phyloP scores from a whole-genome alignment of 2,113 vertebrate genomes.

The Vulpes lagopus region DNA sequence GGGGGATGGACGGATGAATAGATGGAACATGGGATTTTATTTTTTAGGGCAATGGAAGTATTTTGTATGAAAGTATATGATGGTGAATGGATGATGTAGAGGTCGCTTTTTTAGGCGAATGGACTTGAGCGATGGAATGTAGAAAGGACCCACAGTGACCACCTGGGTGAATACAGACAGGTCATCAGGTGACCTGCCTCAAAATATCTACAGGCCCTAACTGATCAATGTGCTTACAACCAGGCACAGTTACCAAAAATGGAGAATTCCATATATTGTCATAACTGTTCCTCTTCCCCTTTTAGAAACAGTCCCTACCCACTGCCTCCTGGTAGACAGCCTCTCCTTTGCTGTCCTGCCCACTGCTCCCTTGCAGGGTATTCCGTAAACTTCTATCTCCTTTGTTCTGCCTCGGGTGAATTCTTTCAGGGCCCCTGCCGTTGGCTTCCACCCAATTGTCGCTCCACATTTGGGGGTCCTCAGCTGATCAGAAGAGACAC shows the following conservation, averaged over 20 bases:
- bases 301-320: not conserved
- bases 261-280: not conserved
- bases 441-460: not conserved
- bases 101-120: not conserved
- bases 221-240: not conserved
- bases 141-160: not conserved
- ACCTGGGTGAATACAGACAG: not conserved
- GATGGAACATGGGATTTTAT: not conserved
- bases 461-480: not conserved
- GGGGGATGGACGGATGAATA: not conserved
- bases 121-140: not conserved
- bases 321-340: no score
- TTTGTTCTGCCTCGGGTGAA: not conserved
- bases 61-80: not conserved
- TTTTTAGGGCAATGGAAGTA: not conserved
- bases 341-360: not conserved
- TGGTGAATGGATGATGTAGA: not conserved
- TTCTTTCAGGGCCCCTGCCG: not conserved
- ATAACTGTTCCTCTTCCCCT: not conserved
- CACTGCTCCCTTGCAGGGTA: not conserved
- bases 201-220: not conserved
- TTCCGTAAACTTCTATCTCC: not conserved
- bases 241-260: not conserved
- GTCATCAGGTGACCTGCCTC: not conserved
- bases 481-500: not conserved